Evolutionary conservation across 2,888 invertebrate species (phyloP).

Genomic region (Pterostichus niger): DNA sequence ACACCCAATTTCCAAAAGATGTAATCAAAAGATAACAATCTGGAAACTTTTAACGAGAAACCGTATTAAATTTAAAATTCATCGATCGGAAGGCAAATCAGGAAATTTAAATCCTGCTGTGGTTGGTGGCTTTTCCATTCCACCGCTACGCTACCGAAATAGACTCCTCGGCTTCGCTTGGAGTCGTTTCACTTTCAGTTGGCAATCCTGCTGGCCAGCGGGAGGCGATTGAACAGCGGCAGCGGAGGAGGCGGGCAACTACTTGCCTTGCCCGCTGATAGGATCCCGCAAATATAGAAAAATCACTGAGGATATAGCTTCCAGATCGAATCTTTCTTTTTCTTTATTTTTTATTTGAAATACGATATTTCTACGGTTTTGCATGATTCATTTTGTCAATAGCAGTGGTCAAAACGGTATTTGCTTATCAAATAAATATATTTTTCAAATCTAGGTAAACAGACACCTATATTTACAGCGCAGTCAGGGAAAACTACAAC

Average conservation of each 20-base stretch:
- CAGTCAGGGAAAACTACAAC: too few species aligned
- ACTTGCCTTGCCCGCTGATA: slow-evolving; percentile 5
- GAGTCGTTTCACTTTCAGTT: slow-evolving; percentile 60
- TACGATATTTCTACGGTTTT: slow-evolving; percentile 16
- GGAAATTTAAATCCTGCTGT: slow-evolving; percentile 60
- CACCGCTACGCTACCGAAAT: slow-evolving; percentile 21
- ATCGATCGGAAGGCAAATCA: slow-evolving; percentile 64
- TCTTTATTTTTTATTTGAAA: slow-evolving; percentile 37
- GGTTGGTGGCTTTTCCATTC: slow-evolving; percentile 59
- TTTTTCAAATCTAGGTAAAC: too few species aligned
- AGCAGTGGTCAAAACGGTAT: too few species aligned
- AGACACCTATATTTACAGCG: too few species aligned
- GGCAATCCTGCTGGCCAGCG: slow-evolving; percentile 50
- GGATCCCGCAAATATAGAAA: slow-evolving; percentile 38
- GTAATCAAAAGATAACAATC: slow-evolving; percentile 63
- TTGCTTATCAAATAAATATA: too few species aligned
- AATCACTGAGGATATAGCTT: slow-evolving; percentile 37
- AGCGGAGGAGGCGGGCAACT: not conserved
- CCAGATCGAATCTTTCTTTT: slow-evolving; percentile 11
- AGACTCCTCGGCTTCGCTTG: slow-evolving; percentile 11
- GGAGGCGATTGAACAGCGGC: slow-evolving; percentile 48
- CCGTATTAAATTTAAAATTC: slow-evolving; percentile 63
- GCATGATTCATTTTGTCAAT: slow-evolving; percentile 17
- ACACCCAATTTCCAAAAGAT: slow-evolving; percentile 61
- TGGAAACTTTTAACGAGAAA: slow-evolving; percentile 64